phyloP scores from a whole-genome alignment of 2,797 vertebrate species.

The Tenualosa ilisha region DNA sequence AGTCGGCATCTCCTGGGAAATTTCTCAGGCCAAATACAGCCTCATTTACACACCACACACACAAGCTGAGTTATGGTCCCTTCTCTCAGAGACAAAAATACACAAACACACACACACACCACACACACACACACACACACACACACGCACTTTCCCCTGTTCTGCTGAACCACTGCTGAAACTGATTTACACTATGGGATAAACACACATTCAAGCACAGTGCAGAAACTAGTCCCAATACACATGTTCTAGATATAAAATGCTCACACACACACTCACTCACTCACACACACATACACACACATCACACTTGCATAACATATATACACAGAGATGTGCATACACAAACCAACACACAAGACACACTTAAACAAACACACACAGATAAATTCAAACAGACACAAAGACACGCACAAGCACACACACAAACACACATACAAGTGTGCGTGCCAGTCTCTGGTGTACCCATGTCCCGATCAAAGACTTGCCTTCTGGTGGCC shows the following conservation, averaged over 20 bases:
- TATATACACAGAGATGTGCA: not conserved
- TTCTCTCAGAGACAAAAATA: conserved; percentile 19
- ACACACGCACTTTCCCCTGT: not conserved
- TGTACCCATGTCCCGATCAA: conserved; percentile 58
- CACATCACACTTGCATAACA: not conserved
- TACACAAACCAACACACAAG: not conserved
- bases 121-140: conserved; percentile 12
- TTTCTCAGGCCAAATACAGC: conserved; percentile 31
- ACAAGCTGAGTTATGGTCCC: conserved; percentile 7
- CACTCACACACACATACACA: not conserved
- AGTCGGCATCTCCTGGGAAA: conserved; percentile 24
- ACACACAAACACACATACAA: conserved; percentile 35
- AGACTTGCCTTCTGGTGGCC: conserved; percentile 33
- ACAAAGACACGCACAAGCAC: conserved; percentile 30
- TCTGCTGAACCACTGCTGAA: conserved; percentile 4
- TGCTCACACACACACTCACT: conserved; percentile 38
- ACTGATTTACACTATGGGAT: conserved; percentile 11
- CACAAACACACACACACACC: conserved; percentile 16
- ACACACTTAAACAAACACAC: conserved; percentile 8
- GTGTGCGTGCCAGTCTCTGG: not conserved
- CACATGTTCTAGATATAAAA: conserved; percentile 21
- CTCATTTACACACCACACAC: conserved; percentile 1
- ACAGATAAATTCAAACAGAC: conserved; percentile 34
- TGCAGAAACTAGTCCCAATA: conserved; percentile 14
- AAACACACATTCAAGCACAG: conserved; percentile 10